Evolutionary conservation across 2,797 vertebrate species (phyloP).

Genomic region (Parambassis ranga): DNA sequence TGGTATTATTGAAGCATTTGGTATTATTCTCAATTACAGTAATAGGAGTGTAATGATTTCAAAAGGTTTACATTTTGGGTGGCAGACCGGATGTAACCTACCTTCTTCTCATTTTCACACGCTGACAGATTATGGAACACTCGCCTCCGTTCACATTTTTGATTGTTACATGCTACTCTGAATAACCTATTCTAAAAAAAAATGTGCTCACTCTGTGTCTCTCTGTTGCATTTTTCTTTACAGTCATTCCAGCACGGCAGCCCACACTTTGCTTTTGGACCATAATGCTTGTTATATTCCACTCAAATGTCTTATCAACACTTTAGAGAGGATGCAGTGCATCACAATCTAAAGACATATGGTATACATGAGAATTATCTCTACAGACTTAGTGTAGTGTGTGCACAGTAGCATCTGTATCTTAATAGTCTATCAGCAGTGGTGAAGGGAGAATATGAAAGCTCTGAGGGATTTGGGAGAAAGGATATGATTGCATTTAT

Average conservation of each 20-base stretch:
- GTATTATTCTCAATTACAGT: slow-evolving; percentile 79
- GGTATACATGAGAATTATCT: slow-evolving; percentile 54
- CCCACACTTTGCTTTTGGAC: slow-evolving; percentile 39
- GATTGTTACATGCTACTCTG: slow-evolving; percentile 10
- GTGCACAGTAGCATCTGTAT: slow-evolving; percentile 64
- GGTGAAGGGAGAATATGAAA: slow-evolving; percentile 65
- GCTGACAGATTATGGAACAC: slow-evolving; percentile 23
- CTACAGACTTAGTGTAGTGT: slow-evolving; percentile 39
- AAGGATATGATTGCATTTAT: slow-evolving; percentile 80
- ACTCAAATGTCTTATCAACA: slow-evolving; percentile 54
- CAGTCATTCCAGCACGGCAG: slow-evolving; percentile 12
- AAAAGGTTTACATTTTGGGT: slow-evolving; percentile 47
- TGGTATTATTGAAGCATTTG: slow-evolving; percentile 73
- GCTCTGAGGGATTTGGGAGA: slow-evolving; percentile 75
- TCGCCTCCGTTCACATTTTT: slow-evolving; percentile 17
- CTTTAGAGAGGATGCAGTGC: slow-evolving; percentile 46
- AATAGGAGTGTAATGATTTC: slow-evolving; percentile 65
- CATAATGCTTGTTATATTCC: slow-evolving; percentile 35
- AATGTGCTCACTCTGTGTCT: slow-evolving; percentile 25
- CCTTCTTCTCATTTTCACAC: slow-evolving; percentile 22
- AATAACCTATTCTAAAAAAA: slow-evolving; percentile 33
- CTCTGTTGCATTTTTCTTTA: slow-evolving; percentile 30
- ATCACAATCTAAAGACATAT: slow-evolving; percentile 52
- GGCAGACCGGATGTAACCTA: slow-evolving; percentile 25
- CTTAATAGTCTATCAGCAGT: slow-evolving; percentile 68